A percentile compares a stretch with the other conserved stretches of the same genome.
These are phyloP conservation scores for Oncopeltus fasciatus DNA, from an alignment of 1,140 invertebrate genomes.

Conservation along the genomic window DNA sequence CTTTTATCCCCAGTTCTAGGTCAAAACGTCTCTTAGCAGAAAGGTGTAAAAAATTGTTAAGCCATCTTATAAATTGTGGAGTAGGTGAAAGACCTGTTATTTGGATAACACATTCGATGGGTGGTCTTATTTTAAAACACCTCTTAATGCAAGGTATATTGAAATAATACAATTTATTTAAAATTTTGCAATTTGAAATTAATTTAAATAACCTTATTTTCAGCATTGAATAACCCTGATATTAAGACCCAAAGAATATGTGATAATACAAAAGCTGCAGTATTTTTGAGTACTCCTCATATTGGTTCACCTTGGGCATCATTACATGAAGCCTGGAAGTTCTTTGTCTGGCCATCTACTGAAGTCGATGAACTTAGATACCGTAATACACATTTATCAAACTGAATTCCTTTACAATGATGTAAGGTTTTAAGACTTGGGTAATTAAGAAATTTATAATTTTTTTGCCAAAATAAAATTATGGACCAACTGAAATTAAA, in stretches of 20 bases:
- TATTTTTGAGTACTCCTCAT: slow-evolving; percentile 59
- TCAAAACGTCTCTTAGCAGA: slow-evolving; percentile 19
- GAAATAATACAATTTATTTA: too few species aligned
- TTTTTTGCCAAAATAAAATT: too few species aligned
- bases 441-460: too few species aligned
- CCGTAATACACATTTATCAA: slow-evolving; percentile 34
- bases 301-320: slow-evolving; percentile 48
- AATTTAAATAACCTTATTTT: slow-evolving; percentile 51
- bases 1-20: too few species aligned
- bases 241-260: slow-evolving; percentile 28
- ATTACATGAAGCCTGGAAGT: slow-evolving; percentile 35
- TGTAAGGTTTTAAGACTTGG: too few species aligned
- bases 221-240: slow-evolving; percentile 34
- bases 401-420: too few species aligned
- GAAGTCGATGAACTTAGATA: slow-evolving; percentile 65
- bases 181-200: too few species aligned
- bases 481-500: too few species aligned
- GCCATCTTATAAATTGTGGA: slow-evolving; percentile 34
- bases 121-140: slow-evolving; percentile 52
- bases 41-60: slow-evolving; percentile 19
- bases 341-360: slow-evolving; percentile 56
- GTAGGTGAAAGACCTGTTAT: slow-evolving; percentile 46
- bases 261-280: slow-evolving; percentile 39
- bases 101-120: slow-evolving; percentile 61
- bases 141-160: slow-evolving; percentile 38